A percentile compares a stretch with the other conserved stretches of the same genome.
These are phyloP conservation scores for Melanogrammus aeglefinus DNA, from an alignment of 2,797 vertebrate genomes.

Conservation along the genomic window DNA sequence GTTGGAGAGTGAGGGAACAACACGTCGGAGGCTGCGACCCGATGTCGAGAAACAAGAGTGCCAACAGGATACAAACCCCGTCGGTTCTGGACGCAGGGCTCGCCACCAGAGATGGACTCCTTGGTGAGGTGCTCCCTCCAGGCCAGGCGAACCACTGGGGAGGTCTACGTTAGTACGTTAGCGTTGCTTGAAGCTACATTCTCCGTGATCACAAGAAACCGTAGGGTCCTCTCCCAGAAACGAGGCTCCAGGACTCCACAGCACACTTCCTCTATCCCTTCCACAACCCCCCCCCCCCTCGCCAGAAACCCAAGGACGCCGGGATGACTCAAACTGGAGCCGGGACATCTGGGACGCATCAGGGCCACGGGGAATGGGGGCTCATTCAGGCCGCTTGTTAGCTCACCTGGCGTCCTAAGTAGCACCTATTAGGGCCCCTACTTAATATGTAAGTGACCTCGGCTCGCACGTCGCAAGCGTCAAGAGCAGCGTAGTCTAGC, in stretches of 20 bases:
- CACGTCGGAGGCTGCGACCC: no score
- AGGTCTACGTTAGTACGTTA: no score
- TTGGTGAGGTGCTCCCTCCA: no score
- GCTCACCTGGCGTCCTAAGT: constrained; percentile 70
- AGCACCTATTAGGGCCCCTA: constrained; percentile 63
- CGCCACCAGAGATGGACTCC: no score
- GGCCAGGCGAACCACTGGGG: no score
- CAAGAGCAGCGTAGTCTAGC: constrained; percentile 24
- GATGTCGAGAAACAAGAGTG: no score
- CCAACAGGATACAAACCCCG: no score
- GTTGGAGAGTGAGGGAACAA: no score
- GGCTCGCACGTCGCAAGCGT: constrained; percentile 47
- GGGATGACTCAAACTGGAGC: constrained; percentile 34
- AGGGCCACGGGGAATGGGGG: constrained; percentile 53
- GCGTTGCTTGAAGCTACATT: no score
- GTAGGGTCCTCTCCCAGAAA: background rate
- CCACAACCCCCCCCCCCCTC: constrained; percentile 2
- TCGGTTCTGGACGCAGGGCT: no score
- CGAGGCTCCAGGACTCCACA: background rate
- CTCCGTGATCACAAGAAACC: no score
- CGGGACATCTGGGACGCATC: constrained; percentile 57
- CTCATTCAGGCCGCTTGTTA: constrained; percentile 66
- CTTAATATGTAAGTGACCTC: constrained; percentile 57
- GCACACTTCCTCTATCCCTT: background rate
- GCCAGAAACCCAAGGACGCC: constrained; percentile 56